Conservation (phyloP, 1,140 invertebrate genomes). For the Musca vetustissima region DNA sequence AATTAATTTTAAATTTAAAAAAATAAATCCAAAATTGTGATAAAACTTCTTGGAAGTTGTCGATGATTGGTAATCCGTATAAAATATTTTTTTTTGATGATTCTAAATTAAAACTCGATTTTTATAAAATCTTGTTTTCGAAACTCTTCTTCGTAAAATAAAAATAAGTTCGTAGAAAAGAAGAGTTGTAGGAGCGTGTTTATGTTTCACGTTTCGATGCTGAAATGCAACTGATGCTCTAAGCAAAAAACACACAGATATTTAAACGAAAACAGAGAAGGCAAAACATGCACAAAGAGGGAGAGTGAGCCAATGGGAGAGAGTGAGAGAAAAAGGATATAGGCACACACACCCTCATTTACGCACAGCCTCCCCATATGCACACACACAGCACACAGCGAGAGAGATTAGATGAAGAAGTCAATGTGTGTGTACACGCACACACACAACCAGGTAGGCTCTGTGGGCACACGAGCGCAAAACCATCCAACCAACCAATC, state of each 20-base stretch:
- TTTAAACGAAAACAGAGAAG: neutral
- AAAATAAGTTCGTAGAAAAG: neutral
- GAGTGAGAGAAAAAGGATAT: too few species aligned
- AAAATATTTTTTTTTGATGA: neutral
- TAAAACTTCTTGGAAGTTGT: too few species aligned
- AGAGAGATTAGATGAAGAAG: conserved; percentile 16
- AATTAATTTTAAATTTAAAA: too few species aligned
- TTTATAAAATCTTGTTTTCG: neutral
- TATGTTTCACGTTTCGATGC: conserved; percentile 3
- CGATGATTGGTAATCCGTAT: neutral
- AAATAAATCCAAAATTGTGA: too few species aligned
- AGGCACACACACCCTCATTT: neutral
- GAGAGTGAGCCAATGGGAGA: too few species aligned
- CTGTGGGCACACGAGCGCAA: too few species aligned
- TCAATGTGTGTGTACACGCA: conserved; percentile 5
- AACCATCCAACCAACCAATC: too few species aligned
- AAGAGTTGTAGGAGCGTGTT: neutral
- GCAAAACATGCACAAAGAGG: too few species aligned
- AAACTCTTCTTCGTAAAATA: neutral
- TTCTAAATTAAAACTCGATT: neutral
- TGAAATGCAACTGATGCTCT: conserved; percentile 17
- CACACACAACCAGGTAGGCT: too few species aligned
- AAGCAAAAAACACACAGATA: conserved; percentile 3
- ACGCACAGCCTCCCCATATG: neutral
- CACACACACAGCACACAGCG: conserved; percentile 12